Evolutionary conservation across 1,140 invertebrate species (phyloP).

Genomic region (Caenorhabditis inopinata): DNA sequence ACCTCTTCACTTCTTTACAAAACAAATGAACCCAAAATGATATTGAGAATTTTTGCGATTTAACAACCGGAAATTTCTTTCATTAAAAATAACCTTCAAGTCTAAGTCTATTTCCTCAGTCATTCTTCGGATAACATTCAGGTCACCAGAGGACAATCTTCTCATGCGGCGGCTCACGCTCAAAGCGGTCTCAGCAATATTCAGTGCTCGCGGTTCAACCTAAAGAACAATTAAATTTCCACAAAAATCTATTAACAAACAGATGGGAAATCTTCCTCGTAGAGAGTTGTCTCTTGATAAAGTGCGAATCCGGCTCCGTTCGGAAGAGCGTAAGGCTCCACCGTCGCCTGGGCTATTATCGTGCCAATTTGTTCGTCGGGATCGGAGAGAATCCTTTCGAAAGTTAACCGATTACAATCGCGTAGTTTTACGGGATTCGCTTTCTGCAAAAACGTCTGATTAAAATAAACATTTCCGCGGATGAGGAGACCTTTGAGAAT

Average conservation of each 20-base stretch:
- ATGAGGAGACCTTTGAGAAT: constrained; percentile 8
- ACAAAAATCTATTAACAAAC: too few species aligned
- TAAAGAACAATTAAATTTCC: neutral
- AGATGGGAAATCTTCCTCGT: neutral
- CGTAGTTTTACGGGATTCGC: constrained; percentile 7
- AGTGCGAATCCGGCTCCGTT: neutral
- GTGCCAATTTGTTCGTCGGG: neutral
- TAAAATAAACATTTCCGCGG: too few species aligned
- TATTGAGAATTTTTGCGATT: too few species aligned
- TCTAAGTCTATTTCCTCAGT: constrained; percentile 26
- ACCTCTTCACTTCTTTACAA: too few species aligned
- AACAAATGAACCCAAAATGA: too few species aligned
- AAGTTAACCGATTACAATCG: constrained; percentile 12
- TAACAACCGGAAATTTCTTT: too few species aligned
- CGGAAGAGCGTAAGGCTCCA: neutral
- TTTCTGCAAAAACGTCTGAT: neutral
- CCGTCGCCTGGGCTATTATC: neutral
- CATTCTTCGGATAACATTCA: constrained; percentile 15
- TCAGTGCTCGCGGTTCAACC: neutral
- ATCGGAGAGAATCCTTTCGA: constrained; percentile 3
- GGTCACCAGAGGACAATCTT: constrained; percentile 3
- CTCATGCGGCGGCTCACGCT: neutral
- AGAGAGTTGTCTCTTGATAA: neutral
- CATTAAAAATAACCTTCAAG: neutral
- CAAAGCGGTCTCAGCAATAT: neutral